A percentile compares a stretch with the other conserved stretches of the same genome.
phyloP scores from a whole-genome alignment of 2,888 invertebrate species.

The Dicranocentrus wangi region DNA sequence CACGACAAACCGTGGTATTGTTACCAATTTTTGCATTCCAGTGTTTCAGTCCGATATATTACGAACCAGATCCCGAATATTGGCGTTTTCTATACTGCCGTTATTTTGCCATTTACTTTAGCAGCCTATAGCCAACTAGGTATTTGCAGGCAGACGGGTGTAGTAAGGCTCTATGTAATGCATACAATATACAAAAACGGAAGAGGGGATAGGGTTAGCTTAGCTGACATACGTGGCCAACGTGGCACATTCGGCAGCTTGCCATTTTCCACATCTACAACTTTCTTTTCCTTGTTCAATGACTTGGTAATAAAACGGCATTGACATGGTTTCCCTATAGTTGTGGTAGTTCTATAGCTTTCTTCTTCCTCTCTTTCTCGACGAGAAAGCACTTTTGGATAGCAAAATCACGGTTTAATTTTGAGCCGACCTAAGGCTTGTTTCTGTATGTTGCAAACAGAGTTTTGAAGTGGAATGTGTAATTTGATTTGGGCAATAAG shows the following conservation, averaged over 20 bases:
- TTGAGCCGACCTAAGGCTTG: too few species aligned
- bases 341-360: background rate
- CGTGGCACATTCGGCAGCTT: conserved; percentile 51
- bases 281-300: conserved; percentile 11
- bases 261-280: conserved; percentile 54
- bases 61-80: conserved; percentile 26
- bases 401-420: background rate
- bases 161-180: too few species aligned
- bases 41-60: conserved; percentile 5
- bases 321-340: conserved; percentile 26
- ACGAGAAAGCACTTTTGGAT: background rate
- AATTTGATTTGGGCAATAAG: too few species aligned
- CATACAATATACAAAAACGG: too few species aligned
- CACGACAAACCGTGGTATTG: conserved; percentile 1
- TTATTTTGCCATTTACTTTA: background rate
- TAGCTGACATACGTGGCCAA: conserved; percentile 11
- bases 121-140: background rate
- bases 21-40: conserved; percentile 2
- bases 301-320: conserved; percentile 16
- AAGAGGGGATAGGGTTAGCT: too few species aligned
- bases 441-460: too few species aligned
- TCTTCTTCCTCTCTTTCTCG: background rate
- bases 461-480: too few species aligned
- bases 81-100: background rate
- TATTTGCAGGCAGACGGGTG: too few species aligned